Evolutionary conservation across 2,888 invertebrate species (phyloP), one percentile per base, ranked within the genome.

Genomic region (Drosophila anceps): DNA sequence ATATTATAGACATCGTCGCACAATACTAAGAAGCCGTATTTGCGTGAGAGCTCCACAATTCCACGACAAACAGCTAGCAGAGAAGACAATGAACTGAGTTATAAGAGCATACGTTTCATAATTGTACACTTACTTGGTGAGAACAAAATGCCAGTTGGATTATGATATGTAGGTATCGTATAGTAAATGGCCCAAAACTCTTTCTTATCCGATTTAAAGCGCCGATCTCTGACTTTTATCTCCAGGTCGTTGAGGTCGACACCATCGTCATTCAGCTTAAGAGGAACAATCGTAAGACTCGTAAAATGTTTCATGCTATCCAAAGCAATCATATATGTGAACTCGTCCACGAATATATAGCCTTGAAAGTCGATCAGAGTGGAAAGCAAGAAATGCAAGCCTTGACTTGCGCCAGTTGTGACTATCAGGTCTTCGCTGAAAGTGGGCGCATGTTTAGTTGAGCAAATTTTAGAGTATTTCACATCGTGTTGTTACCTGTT

Each of bases 1-100:
- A 95, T 92, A 84, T 95, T 95, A 81, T 95, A 95, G 3, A 95
- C 95, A 90, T 95, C 95, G 81, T 95, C 95, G 79, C 94, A 94
- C 2, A 94, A 90, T 15, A 95, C 92, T 10, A 93, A 82, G 15
- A 94, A 87, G 43, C 93, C 92, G 70, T 93, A 92, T 37, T 93
- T 90, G 7, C 93, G 90, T 0, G 94, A 93, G 18, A 94, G 84
- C 35, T 90, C 77, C 5, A 94, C 92, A 29, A 94, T 86, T 20
- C 91, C 91, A 39, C 91, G 90, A 61, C 93, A 94, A 48, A 92
- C 91, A 75, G 91, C 94, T 94, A 58, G 4, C 39, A 43, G 5
- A 27, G 4, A 4, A 64, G 39, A 13, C 10, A 13, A 35, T 1
- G 44, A 8, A 12, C 4, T 37, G 7, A 18, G 10, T 31, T 1